Conservation (phyloP, 2,113 vertebrate genomes). For the Labeo catla region DNA sequence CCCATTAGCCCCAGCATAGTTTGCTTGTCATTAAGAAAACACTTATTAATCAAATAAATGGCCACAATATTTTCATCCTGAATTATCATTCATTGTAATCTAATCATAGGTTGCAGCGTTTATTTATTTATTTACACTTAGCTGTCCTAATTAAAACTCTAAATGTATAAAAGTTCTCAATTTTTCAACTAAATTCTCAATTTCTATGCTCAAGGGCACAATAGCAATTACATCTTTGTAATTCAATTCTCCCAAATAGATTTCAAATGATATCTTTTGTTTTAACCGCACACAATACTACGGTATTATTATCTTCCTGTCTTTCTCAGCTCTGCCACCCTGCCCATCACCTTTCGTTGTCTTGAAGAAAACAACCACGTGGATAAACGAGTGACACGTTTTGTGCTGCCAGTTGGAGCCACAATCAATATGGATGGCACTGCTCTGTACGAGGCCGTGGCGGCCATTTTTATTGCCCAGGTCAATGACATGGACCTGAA, state of each 20-base stretch:
- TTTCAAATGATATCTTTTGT: not conserved
- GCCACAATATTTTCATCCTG: not conserved
- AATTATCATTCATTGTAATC: not conserved
- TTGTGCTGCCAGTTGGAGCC: conserved; percentile 92
- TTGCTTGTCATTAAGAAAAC: not conserved
- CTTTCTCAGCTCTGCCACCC: conserved; percentile 86
- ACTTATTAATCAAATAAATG: too few species aligned
- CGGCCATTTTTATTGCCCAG: conserved; percentile 97
- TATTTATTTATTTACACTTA: not conserved
- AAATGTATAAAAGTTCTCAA: too few species aligned
- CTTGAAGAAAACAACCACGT: conserved; percentile 92
- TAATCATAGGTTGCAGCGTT: not conserved
- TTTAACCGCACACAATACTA: too few species aligned
- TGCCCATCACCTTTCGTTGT: conserved; percentile 96
- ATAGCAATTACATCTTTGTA: not conserved
- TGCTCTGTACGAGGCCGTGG: conserved; percentile 92
- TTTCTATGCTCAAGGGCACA: not conserved
- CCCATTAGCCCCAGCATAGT: not conserved
- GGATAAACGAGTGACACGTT: conserved; percentile 92
- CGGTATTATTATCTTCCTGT: not conserved
- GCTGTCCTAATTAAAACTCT: not conserved
- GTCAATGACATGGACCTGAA: conserved; percentile 97
- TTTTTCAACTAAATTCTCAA: too few species aligned
- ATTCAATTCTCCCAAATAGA: not conserved
- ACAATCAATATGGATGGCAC: conserved; percentile 99